Base-by-base conservation (phyloP, 2,113 vertebrate species). In the Anser cygnoides region DNA sequence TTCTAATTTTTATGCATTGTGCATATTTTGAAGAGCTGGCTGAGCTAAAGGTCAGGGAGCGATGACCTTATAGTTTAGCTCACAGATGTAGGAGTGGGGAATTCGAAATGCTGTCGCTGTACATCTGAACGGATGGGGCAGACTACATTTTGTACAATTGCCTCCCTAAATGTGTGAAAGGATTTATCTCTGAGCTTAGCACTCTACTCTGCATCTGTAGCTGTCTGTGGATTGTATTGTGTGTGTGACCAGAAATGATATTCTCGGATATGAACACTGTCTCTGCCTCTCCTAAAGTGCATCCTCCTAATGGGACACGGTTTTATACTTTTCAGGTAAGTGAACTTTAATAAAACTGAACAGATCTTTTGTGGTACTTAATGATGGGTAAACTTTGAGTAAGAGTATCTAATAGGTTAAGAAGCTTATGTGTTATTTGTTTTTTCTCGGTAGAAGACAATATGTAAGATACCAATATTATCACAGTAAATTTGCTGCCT, bases 271-370 rank as follows among this genome's bases (percentile, higher is more conserved):
- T 99, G 99, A 99, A 97, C 94, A 97, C 99, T 97, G 99, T 99
- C 97, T 98, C 98, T 97, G 99, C 98, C 97, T 99, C 99, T 98
- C 98, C 99, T 74, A 99, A 99, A 98, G 98, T 99, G 93, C 99
- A 99, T 97, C 99, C 98, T 87, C 99, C 99, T 85, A 99, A 99
- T 95, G 99, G 99, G 97, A 99, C 99, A 61, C 98, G 99, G 90
- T 99, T 99, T 98, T 99, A 99, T 95, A 99, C 99, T 86, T 99
- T 99, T 95, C 99, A 99, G 99, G 99, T 99, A 99, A 99, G 99
- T 98, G 95, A 92, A 88, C 91, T 97, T 96, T 73, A 92, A 94
- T 96, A 88, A 91, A 74, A 88, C 82, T 65, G 83, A 82, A 90
- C 50, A 61, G 61, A 87, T 94, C 94, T 93, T 63, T 89, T 86